phyloP scores from a whole-genome alignment of 2,797 vertebrate genomes.

The Neosilurus mollespiculum region DNA sequence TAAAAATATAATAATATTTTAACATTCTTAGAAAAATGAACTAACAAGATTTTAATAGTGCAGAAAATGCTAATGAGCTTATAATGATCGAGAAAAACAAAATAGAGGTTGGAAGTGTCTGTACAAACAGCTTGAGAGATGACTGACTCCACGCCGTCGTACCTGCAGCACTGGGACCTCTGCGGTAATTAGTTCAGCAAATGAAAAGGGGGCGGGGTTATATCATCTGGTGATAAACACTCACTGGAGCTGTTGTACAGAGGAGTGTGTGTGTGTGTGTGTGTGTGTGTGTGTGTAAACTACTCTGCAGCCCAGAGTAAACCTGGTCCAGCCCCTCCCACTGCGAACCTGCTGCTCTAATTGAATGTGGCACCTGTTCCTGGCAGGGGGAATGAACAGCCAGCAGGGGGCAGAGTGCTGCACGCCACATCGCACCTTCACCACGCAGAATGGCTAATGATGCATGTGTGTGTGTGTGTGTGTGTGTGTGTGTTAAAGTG shows the following conservation, averaged over 20 bases:
- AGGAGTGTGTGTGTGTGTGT: constrained; percentile 17
- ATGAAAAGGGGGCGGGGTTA: constrained; percentile 5
- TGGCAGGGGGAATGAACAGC: constrained; percentile 67
- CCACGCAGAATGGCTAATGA: constrained; percentile 64
- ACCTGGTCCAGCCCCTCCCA: constrained; percentile 40
- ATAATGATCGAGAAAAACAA: constrained; percentile 7
- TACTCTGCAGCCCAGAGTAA: background rate
- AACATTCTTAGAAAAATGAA: constrained; percentile 1
- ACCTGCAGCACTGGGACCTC: background rate
- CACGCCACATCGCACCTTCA: constrained; percentile 57
- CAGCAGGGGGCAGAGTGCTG: constrained; percentile 76
- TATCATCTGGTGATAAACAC: constrained; percentile 14
- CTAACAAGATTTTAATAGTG: constrained; percentile 17
- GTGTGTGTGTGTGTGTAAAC: constrained; percentile 20
- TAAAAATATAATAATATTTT: background rate
- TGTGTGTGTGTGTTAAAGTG: constrained; percentile 51
- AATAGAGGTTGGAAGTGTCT: background rate
- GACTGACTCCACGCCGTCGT: background rate
- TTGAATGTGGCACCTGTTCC: constrained; percentile 80
- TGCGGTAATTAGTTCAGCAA: background rate
- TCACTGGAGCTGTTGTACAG: constrained; percentile 10
- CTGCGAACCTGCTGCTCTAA: constrained; percentile 71
- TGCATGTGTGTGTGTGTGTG: constrained; percentile 38
- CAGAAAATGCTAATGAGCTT: constrained; percentile 2
- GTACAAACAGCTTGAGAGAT: background rate